Conservation (phyloP, 2,888 invertebrate genomes). For the Aspidapion aeneum region DNA sequence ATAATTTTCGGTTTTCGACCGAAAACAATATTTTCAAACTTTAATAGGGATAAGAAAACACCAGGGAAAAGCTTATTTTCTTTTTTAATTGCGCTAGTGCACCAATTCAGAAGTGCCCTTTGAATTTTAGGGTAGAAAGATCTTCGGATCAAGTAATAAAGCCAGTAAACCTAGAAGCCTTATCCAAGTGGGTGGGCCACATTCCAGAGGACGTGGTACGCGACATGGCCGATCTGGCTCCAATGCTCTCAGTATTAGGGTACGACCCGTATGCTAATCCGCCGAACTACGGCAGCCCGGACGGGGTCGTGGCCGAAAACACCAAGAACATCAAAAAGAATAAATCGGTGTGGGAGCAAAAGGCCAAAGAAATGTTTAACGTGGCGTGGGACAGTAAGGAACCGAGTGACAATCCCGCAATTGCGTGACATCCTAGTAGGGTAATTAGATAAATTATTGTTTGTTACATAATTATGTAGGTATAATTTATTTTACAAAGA, state of each 20-base stretch:
- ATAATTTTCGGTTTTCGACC: too few species aligned
- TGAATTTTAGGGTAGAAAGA: constrained; percentile 79
- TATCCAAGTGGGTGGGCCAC: constrained; percentile 88
- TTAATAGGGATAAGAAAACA: too few species aligned
- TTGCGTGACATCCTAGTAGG: background rate
- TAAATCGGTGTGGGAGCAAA: constrained; percentile 44
- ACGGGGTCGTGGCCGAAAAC: constrained; percentile 68
- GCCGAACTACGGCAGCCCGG: constrained; percentile 88
- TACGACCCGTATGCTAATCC: constrained; percentile 97
- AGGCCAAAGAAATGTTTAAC: constrained; percentile 47
- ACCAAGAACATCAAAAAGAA: constrained; percentile 49
- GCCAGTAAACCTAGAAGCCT: constrained; percentile 94
- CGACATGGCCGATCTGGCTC: constrained; percentile 91
- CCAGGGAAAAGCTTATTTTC: too few species aligned
- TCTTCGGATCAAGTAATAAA: constrained; percentile 99
- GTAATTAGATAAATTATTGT: too few species aligned
- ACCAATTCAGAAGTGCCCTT: constrained; percentile 3
- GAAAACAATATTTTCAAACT: too few species aligned
- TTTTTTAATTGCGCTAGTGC: too few species aligned
- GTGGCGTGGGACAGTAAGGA: constrained; percentile 37
- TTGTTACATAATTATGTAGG: too few species aligned
- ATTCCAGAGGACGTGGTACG: constrained; percentile 87
- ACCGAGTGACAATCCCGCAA: constrained; percentile 39
- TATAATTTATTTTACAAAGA: too few species aligned
- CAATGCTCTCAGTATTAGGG: constrained; percentile 88